Evolutionary conservation across 2,797 vertebrate genomes (phyloP).

Genomic region (Malacoctenus gilli): DNA sequence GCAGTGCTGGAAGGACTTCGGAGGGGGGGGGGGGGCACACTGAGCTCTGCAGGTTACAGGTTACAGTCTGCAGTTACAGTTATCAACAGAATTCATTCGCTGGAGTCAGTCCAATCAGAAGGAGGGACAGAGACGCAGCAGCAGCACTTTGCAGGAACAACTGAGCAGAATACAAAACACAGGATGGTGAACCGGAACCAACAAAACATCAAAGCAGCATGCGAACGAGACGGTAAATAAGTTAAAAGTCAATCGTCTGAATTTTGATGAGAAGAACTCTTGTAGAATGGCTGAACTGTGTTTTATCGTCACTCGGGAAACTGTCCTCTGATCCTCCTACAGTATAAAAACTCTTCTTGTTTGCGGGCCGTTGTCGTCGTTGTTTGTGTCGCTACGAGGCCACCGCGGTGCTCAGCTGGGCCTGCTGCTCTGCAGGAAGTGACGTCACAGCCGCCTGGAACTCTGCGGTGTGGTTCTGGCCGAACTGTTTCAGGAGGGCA

Average conservation of each 20-base stretch:
- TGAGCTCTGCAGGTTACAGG: no score
- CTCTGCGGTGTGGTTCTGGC: conserved; percentile 76
- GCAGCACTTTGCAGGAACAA: conserved; percentile 29
- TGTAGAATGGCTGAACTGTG: conserved; percentile 34
- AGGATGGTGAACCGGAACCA: conserved; percentile 33
- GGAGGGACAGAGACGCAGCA: conserved; percentile 14
- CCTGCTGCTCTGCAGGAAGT: conserved; percentile 81
- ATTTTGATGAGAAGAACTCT: conserved; percentile 21
- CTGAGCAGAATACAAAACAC: conserved; percentile 27
- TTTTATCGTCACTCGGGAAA: conserved; percentile 23
- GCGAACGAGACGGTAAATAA: conserved; percentile 58
- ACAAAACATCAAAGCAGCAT: conserved; percentile 45
- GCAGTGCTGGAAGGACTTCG: not conserved
- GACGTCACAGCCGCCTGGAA: conserved; percentile 82
- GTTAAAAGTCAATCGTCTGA: conserved; percentile 55
- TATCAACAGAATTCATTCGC: conserved; percentile 18
- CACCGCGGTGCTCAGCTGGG: conserved; percentile 68
- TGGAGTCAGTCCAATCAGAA: no score
- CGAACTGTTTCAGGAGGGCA: conserved; percentile 79
- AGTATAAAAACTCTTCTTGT: conserved; percentile 45
- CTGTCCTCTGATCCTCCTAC: conserved; percentile 30
- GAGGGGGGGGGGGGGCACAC: not conserved
- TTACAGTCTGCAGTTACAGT: no score
- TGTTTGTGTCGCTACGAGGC: conserved; percentile 60
- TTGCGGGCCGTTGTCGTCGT: conserved; percentile 20